Conservation (phyloP, 2,113 vertebrate genomes). For the Ceratotherium simum region DNA sequence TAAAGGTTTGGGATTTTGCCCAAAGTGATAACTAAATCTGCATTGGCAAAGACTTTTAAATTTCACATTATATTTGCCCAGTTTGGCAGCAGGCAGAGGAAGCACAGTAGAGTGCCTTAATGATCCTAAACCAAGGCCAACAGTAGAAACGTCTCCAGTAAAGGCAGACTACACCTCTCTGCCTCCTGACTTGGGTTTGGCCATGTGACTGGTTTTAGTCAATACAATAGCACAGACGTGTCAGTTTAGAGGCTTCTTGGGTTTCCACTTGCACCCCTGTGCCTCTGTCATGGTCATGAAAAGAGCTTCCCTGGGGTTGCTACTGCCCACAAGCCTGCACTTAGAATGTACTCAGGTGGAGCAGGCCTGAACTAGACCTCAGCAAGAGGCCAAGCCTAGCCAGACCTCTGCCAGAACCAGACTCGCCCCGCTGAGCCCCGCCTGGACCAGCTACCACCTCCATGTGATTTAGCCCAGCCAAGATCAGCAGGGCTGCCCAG, state of each 20-base stretch:
- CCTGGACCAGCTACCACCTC: neutral
- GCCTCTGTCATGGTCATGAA: neutral
- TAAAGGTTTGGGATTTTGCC: neutral
- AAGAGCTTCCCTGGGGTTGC: neutral
- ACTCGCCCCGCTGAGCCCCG: neutral
- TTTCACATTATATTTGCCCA: neutral
- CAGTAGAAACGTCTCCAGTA: neutral
- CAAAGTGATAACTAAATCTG: neutral
- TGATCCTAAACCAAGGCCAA: neutral
- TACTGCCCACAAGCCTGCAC: neutral
- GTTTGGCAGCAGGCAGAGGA: neutral
- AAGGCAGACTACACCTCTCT: neutral
- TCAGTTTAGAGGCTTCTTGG: neutral
- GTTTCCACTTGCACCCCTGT: neutral
- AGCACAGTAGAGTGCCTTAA: neutral
- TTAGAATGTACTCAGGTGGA: neutral
- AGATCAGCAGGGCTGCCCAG: neutral
- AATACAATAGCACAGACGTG: neutral
- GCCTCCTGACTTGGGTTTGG: neutral
- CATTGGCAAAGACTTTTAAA: neutral
- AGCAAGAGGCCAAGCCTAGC: neutral
- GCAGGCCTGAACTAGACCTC: neutral
- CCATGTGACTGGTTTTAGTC: neutral
- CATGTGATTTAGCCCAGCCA: fast-evolving
- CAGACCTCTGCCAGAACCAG: neutral